Evolutionary conservation across 2,797 vertebrate genomes (phyloP), one percentile per base, ranked within the genome.

Genomic region (Periparus ater): DNA sequence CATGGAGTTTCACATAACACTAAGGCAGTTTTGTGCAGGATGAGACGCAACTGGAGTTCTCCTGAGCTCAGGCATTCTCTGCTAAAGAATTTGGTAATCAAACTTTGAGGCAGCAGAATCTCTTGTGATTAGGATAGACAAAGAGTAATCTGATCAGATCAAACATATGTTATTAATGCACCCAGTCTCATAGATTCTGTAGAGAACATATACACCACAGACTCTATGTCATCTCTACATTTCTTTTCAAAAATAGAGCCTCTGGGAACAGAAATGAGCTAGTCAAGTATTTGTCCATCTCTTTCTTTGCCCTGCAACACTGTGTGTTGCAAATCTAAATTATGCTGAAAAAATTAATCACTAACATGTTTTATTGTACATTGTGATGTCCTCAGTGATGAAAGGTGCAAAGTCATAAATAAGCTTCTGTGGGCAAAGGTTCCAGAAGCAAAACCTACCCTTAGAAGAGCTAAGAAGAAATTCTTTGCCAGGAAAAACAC

Each of bases 131-230:
- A 51, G 9, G 11, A 17, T 8, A 77, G 4, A 70, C 2, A 73
- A 68, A 70, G 8, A 53, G 2, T n/a, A 50, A 44, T 42, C 25
- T 47, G n/a, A 47, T 40, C 32, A 58, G 7, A 62, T 23, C 10
- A 23, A 74, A 45, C 4, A 32, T 4, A 6, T 0, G 0, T 3
- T 48, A 61, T 44, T 38, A 51, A 48, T 20, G 7, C 4, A n/a
- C 61, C 5, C 0, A 1, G 2, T 60, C 60, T 29, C 17, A 51
- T 8, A 44, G 11, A 32, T 7, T 16, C 8, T 32, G 4, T 44
- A 13, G 16, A 0, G 25, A 87, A 42, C 0, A 63, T 3, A 5
- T 17, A 10, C 11, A 14, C 16, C 27, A 72, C 19, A 76, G 0
- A 8, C 2, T 14, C 26, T 34, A 4, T 14, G 12, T 25, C 16